Evolutionary conservation across 2,113 vertebrate genomes (phyloP), one percentile per base, ranked within the genome.

Genomic region (Poecilia latipinna): DNA sequence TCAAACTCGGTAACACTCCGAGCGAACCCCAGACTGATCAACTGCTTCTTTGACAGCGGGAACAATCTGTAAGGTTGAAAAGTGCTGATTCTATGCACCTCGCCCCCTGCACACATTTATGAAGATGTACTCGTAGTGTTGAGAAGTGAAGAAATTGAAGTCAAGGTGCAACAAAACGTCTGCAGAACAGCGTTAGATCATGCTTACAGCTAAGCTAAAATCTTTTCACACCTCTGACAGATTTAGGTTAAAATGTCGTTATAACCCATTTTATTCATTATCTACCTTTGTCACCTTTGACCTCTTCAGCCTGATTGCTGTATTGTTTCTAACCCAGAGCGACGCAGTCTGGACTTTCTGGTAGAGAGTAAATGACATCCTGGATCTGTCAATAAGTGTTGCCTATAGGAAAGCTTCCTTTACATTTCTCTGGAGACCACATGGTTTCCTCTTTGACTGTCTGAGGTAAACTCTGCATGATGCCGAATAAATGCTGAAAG

Each of bases 21-120:
- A 8, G 35, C 32, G 63, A 75, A 70, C 1, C 10, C 29, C 72
- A 68, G 24, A 61, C 24, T 31, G 61, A 74, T 51, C 60, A 72
- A 75, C 71, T 24, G 19, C 54, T 54, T 63, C 10, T 24, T 70
- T 61, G 12, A 26, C 19, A 75, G 29, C 48, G n/a, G 48, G 35
- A 67, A 61, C 37, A 29, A 8, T 62, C 31, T 69, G 1, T 8
- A 19, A 68, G 28, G 44, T 82, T 67, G 22, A 31, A 69, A 57
- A 22, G 28, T 57, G 32, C 31, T 57, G 29, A 31, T 37, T n/a
- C 12, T 35, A 8, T 8, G 39, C n/a, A 7, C 7, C 3, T 57
- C 24, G 2, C 51, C 28, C 12, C 17, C 42, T 37, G 28, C 12
- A 15, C 19, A 17, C 8, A 67, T 17, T 42, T 15, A 29, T 48